Conservation (phyloP, 2,113 vertebrate genomes). For the Talpa occidentalis region DNA sequence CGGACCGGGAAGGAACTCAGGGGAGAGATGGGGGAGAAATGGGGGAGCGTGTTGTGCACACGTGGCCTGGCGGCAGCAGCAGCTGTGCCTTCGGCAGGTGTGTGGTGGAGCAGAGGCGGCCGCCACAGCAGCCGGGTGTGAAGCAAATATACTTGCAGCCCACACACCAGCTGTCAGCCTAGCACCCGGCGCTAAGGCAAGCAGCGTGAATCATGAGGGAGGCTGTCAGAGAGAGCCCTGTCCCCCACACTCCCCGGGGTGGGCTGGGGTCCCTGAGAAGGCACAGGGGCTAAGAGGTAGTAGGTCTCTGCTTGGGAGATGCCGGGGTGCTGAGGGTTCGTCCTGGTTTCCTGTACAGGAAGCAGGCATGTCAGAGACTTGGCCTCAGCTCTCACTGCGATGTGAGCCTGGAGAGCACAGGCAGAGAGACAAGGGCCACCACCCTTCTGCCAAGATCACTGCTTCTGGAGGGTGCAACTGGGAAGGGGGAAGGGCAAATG, state of each 20-base stretch:
- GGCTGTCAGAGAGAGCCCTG: neutral
- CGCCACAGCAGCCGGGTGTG: neutral
- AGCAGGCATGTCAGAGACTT: neutral
- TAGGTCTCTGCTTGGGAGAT: neutral
- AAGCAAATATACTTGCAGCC: slow-evolving; percentile 67
- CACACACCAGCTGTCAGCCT: slow-evolving; percentile 72
- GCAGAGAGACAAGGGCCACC: neutral
- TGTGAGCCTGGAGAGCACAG: rapidly evolving
- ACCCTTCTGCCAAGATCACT: neutral
- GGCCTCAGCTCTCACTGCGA: neutral
- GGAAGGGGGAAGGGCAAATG: neutral
- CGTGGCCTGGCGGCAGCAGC: neutral
- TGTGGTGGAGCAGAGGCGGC: slow-evolving; percentile 45
- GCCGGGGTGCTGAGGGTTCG: rapidly evolving
- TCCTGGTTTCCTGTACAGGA: neutral
- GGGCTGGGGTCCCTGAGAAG: neutral
- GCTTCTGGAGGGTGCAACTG: neutral
- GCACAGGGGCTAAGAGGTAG: neutral
- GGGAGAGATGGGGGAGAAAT: neutral
- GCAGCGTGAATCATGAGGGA: neutral
- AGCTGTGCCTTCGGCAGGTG: slow-evolving; percentile 27
- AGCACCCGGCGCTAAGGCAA: neutral
- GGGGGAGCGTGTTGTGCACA: neutral
- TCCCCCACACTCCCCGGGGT: neutral
- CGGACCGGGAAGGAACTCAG: neutral